Evolutionary conservation across 2,888 invertebrate species (phyloP).

Genomic region (Papilio demoleus): DNA sequence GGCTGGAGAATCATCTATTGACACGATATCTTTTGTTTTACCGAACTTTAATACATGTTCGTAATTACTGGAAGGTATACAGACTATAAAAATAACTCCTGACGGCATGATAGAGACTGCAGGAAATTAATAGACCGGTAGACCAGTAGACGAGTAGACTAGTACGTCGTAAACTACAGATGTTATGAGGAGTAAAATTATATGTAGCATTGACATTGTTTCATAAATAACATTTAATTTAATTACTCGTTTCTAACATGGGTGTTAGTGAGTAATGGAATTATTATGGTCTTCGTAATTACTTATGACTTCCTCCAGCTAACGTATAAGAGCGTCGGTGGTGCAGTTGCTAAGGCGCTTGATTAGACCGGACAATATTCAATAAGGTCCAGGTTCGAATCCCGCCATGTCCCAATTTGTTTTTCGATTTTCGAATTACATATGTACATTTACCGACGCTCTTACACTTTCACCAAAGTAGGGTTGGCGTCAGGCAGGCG

Average conservation of each 20-base stretch:
- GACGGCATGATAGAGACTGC: slow-evolving; percentile 70
- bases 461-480: too few species aligned
- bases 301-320: slow-evolving; percentile 10
- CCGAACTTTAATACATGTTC: slow-evolving; percentile 85
- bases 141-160: neutral
- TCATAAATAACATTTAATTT: slow-evolving; percentile 31
- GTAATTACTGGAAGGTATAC: slow-evolving; percentile 87
- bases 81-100: slow-evolving; percentile 87
- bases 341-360: too few species aligned
- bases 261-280: slow-evolving; percentile 14
- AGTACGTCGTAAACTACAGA: neutral
- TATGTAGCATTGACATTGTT: slow-evolving; percentile 7
- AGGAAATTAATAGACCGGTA: neutral
- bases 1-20: slow-evolving; percentile 51
- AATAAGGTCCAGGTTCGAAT: too few species aligned
- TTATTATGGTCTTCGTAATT: slow-evolving; percentile 29
- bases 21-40: slow-evolving; percentile 64
- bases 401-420: too few species aligned
- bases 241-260: slow-evolving; percentile 30
- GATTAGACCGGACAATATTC: too few species aligned
- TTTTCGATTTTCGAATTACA: too few species aligned
- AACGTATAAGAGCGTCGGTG: too few species aligned
- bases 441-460: too few species aligned
- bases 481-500: too few species aligned
- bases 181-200: neutral